phyloP scores from a whole-genome alignment of 2,113 vertebrate species.

The Noctilio leporinus region DNA sequence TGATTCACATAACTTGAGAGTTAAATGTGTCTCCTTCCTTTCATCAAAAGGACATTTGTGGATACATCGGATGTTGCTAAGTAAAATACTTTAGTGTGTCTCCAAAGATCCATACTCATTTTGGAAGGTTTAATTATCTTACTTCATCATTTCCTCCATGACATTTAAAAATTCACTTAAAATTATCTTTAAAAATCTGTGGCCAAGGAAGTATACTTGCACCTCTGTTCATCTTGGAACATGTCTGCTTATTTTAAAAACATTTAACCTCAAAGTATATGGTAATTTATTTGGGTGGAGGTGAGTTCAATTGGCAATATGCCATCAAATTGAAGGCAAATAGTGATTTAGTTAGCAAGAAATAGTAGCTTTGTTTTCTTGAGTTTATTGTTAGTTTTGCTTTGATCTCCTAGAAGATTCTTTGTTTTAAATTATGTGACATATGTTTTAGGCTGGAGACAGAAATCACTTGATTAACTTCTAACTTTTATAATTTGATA shows the following conservation, averaged over 20 bases:
- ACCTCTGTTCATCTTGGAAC: not conserved
- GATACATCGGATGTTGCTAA: not conserved
- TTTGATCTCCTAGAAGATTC: not conserved
- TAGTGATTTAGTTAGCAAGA: not conserved
- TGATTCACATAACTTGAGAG: constrained; percentile 11
- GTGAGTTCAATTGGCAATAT: not conserved
- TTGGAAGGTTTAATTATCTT: not conserved
- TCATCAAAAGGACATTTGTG: not conserved
- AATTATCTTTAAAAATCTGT: not conserved
- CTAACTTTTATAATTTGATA: not conserved
- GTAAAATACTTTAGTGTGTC: not conserved
- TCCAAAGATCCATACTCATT: not conserved
- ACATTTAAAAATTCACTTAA: constrained; percentile 3
- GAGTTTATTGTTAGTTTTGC: not conserved
- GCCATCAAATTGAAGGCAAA: not conserved
- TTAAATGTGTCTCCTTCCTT: not conserved
- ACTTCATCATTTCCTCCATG: constrained; percentile 9
- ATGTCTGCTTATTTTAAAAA: not conserved
- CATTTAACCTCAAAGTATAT: not conserved
- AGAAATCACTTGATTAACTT: not conserved
- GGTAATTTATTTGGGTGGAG: not conserved
- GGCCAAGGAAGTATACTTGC: not conserved
- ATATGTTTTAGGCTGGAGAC: not conserved
- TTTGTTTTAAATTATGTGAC: not conserved
- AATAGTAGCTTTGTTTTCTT: not conserved